Base-by-base conservation (phyloP, 2,888 invertebrate species). In the Napeogenes sylphis region DNA sequence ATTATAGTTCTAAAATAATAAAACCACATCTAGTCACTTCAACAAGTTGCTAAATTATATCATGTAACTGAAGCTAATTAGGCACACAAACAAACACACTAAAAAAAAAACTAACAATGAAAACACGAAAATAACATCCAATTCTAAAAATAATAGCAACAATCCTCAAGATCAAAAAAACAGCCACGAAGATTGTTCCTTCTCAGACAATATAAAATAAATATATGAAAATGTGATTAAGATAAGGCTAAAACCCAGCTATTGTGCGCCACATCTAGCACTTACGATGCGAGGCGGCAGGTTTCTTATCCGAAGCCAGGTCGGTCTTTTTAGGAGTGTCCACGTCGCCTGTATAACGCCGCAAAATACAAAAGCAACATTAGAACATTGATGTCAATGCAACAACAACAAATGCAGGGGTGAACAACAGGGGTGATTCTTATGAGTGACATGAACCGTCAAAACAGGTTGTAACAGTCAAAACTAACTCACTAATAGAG, bases 321-420 rank as follows among this genome's bases (percentile, higher is more conserved):
- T 90, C 90, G 81, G 78, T 75, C 84, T 87, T 89, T 90, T 90
- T 88, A 85, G 88, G 83, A 77, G 90, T 83, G 77, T 91, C 85
- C 91, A 90, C 87, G 87, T 91, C 84, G 87, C 91, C 89, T 90
- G 90, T 78, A 75, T 74, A 80, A 81, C 79, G 82, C 83, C 76
- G 83, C 82, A 85, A 87, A 88, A 90, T 84, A 90, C 88, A 90
- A 90, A 90, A 90, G 87, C 87, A 86, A 78, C 82, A 89, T 90
- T 90, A 90, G 85, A 88, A 89, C 83, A 89, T 85, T 84, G 73
- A 83, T 75, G 70, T 77, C 75, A 71, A 73, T 76, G 77, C 72
- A 76, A 66, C 63, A 54, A 70, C 68, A 61, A 64, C 64, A 45
- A 47, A 66, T 38, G 55, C 46, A 67, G 56, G 45, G 13, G 21